A percentile compares a stretch with the other conserved stretches of the same genome.
Evolutionary conservation across 2,888 invertebrate genomes (phyloP).

Genomic region (Lycia hirtaria): DNA sequence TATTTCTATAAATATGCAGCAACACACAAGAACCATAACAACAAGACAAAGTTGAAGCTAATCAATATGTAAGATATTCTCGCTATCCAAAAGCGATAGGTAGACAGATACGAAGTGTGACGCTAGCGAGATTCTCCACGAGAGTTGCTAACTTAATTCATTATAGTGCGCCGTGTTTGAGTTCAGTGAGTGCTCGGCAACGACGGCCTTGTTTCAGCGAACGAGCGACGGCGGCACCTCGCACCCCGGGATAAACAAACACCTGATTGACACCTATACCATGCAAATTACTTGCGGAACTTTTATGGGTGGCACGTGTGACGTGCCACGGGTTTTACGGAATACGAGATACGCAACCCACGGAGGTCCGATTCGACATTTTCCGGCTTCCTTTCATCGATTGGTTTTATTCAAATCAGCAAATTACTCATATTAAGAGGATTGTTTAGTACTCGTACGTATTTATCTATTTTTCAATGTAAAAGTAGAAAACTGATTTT

Average conservation of each 20-base stretch:
- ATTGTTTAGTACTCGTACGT: too few relatives aligned
- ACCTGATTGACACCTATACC: conserved; percentile 70
- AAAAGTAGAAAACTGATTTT: too few relatives aligned
- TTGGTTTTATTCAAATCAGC: conserved; percentile 10
- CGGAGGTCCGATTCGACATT: conserved; percentile 6
- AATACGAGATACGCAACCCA: too few relatives aligned
- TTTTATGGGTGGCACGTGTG: conserved; percentile 46
- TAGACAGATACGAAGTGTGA: conserved; percentile 57
- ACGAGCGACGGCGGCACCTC: conserved; percentile 48
- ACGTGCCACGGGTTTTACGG: background rate
- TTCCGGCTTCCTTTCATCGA: background rate
- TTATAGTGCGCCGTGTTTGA: conserved; percentile 79
- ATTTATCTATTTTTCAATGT: too few relatives aligned
- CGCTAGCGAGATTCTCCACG: conserved; percentile 62
- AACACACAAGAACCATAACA: conserved; percentile 13
- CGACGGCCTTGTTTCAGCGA: conserved; percentile 60
- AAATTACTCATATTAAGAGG: too few relatives aligned
- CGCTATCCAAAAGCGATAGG: conserved; percentile 35
- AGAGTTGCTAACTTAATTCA: conserved; percentile 82
- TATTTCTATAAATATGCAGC: too few relatives aligned
- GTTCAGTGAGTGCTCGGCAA: conserved; percentile 66
- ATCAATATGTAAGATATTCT: conserved; percentile 30
- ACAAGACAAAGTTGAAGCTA: conserved; percentile 16
- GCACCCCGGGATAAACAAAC: conserved; percentile 60
- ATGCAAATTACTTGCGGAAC: conserved; percentile 61